Evolutionary conservation across 2,888 invertebrate species (phyloP), one percentile per base, ranked within the genome.

Genomic region (Melanargia galathea): DNA sequence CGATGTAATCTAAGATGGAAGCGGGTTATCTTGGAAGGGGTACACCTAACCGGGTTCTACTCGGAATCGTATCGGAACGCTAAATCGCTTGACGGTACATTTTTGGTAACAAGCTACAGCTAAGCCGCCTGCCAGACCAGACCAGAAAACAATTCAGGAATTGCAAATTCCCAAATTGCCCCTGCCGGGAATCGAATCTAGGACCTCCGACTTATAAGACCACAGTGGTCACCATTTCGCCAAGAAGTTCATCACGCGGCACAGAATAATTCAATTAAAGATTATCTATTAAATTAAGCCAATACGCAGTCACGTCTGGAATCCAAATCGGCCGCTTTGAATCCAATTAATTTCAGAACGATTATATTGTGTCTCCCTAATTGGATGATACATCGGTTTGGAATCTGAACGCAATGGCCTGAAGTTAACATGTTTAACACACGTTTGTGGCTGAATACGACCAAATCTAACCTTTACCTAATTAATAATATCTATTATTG

Each of bases 381-480:
- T 30, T 62, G 62, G 62, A 56, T 62, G 55, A 56, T 62, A 40
- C 48, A 38, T n/a, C 18, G 20, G 48, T 48, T 61, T 22, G 26
- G 20, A 26, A 38, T 10, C 22, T 26, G n/a, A 35, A n/a, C 30
- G 20, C 13, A 13, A 22, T 54, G 20, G 52, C 22, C n/a, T 22
- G 7, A 22, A 20, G 8, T 2, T 5, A 22, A n/a, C n/a, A 6
- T 51, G 51, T 33, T 49, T 26, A n/a, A 33, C 10, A 18, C 11
- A n/a, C 22, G 22, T 13, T 35, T 22, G n/a, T n/a, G 52, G 35
- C 35, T 20, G 16, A 54, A 54, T 54, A 35, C 35, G 33, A 20
- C 35, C 35, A 26, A 16, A 49, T 6, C n/a, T 26, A 24, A 49
- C n/a, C 16, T 6, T 24, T 26, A 8, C 2, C 5, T n/a, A 1